Percentiles rank a stretch among this genome's conserved stretches.
These are phyloP conservation scores for Benthosema pterotum DNA, from an alignment of 2,797 vertebrate genomes.

Conservation along the genomic window DNA sequence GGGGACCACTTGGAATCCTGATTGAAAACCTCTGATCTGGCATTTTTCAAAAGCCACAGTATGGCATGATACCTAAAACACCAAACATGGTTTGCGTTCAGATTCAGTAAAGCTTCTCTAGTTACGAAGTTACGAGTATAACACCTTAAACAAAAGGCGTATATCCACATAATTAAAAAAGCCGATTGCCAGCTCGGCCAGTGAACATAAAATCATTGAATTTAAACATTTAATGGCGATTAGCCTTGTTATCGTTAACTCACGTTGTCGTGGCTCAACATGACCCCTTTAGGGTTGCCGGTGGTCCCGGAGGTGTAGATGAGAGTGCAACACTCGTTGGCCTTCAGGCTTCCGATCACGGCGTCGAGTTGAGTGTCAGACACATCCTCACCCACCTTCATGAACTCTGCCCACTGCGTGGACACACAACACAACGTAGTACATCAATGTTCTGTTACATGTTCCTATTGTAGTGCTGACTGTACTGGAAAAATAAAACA, in stretches of 20 bases:
- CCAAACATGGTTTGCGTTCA: too few relatives aligned
- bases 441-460: background rate
- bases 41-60: too few relatives aligned
- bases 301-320: slow-evolving; percentile 87
- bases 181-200: too few relatives aligned
- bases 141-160: too few relatives aligned
- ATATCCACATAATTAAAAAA: too few relatives aligned
- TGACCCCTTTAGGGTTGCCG: slow-evolving; percentile 83
- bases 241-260: slow-evolving; percentile 51
- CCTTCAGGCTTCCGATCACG: slow-evolving; percentile 71
- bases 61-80: too few relatives aligned
- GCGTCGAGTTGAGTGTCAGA: slow-evolving; percentile 68
- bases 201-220: background rate
- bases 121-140: too few relatives aligned
- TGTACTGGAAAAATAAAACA: too few relatives aligned
- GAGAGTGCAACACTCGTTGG: slow-evolving; percentile 83
- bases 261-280: slow-evolving; percentile 87
- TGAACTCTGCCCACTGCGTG: slow-evolving; percentile 82
- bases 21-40: too few relatives aligned
- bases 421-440: background rate
- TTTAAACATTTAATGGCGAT: background rate
- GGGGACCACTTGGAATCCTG: too few relatives aligned
- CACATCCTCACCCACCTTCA: slow-evolving; percentile 77
- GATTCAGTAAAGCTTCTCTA: too few relatives aligned
- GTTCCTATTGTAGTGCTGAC: too few relatives aligned